phyloP scores from a whole-genome alignment of 2,888 invertebrate genomes.

The Chydorus sphaericus region DNA sequence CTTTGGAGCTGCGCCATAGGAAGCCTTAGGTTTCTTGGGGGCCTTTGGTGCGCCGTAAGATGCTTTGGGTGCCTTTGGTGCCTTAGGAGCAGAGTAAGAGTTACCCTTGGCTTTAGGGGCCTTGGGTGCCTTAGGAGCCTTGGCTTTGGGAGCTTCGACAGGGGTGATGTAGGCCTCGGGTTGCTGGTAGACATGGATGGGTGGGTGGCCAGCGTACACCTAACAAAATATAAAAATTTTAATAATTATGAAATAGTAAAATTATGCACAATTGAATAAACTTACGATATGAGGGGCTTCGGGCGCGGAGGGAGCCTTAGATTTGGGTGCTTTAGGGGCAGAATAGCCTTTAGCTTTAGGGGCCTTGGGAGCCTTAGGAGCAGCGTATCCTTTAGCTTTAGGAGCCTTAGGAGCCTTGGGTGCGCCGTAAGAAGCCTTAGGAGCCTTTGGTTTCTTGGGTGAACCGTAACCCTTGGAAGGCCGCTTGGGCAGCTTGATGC shows the following conservation, averaged over 20 bases:
- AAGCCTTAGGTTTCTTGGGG: slow-evolving; percentile 16
- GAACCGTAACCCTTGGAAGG: slow-evolving; percentile 14
- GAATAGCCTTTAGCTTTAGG: slow-evolving; percentile 17
- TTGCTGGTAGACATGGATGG: slow-evolving; percentile 28
- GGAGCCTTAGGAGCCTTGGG: slow-evolving; percentile 17
- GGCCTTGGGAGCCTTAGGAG: slow-evolving; percentile 16
- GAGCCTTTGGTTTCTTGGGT: slow-evolving; percentile 15
- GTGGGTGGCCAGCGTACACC: slow-evolving; percentile 27
- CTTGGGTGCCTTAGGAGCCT: slow-evolving; percentile 17
- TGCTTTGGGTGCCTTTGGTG: slow-evolving; percentile 16
- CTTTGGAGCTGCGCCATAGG: slow-evolving; percentile 10
- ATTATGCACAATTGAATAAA: slow-evolving; percentile 9
- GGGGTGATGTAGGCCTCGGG: slow-evolving; percentile 20
- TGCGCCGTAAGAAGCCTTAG: slow-evolving; percentile 18
- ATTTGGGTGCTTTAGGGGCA: slow-evolving; percentile 16
- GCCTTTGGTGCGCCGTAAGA: slow-evolving; percentile 20
- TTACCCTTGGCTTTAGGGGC: slow-evolving; percentile 17
- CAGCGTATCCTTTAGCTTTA: slow-evolving; percentile 17
- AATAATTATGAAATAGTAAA: slow-evolving; percentile 16
- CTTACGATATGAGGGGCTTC: slow-evolving; percentile 24
- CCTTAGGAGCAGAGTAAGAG: slow-evolving; percentile 15
- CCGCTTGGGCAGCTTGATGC: slow-evolving; percentile 10
- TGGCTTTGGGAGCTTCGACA: slow-evolving; percentile 17
- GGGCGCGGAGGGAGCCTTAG: slow-evolving; percentile 14
- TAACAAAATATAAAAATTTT: no score